Conservation (phyloP, 2,113 vertebrate genomes). For the Macrotus californicus region DNA sequence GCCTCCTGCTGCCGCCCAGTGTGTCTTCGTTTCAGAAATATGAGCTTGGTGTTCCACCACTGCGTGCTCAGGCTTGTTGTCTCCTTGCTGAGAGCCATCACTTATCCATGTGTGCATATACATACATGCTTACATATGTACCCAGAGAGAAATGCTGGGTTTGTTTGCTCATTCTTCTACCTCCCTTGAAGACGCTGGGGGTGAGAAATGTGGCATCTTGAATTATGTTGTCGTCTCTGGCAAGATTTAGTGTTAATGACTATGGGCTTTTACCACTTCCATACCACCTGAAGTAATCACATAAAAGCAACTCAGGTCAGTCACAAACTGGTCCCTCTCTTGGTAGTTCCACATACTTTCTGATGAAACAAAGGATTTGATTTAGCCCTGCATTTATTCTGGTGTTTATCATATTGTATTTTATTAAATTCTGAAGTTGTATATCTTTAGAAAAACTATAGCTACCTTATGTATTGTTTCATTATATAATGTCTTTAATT, state of each 20-base stretch:
- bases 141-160: neutral
- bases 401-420: neutral
- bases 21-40: conserved; percentile 64
- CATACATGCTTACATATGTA: neutral
- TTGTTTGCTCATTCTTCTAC: conserved; percentile 23
- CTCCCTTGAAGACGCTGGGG: conserved; percentile 23
- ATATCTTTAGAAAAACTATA: neutral
- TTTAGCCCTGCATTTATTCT: neutral
- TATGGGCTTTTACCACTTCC: conserved; percentile 6
- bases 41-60: conserved; percentile 58
- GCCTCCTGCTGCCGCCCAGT: conserved; percentile 56
- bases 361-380: neutral
- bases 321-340: neutral
- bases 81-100: conserved; percentile 41
- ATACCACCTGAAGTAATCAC: neutral
- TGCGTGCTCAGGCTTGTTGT: neutral
- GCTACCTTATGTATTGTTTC: neutral
- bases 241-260: conserved; percentile 1
- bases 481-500: neutral
- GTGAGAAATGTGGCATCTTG: conserved; percentile 21
- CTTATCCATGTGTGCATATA: neutral
- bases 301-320: neutral
- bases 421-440: neutral
- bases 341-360: neutral
- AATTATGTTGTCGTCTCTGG: conserved; percentile 35